phyloP scores from a whole-genome alignment of 1,140 invertebrate genomes.

The Apis cerana region DNA sequence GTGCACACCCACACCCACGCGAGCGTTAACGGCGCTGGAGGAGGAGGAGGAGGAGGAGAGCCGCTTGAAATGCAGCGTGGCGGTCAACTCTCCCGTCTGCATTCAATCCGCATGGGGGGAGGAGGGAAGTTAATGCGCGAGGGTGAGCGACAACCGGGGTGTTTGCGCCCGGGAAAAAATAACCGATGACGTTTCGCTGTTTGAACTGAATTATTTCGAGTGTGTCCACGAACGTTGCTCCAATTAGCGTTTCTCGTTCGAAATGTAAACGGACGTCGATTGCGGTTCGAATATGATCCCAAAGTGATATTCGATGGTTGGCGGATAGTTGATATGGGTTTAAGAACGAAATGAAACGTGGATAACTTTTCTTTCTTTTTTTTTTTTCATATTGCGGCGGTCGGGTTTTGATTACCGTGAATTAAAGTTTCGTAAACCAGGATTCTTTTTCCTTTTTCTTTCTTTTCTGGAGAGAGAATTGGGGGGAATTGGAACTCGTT shows the following conservation, averaged over 20 bases:
- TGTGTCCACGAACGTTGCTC: not conserved
- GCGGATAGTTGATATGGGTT: too few species aligned
- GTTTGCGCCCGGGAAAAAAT: constrained; percentile 13
- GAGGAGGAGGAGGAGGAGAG: not conserved
- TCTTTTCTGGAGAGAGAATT: too few species aligned
- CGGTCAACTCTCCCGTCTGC: constrained; percentile 45
- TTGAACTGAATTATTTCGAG: constrained; percentile 28
- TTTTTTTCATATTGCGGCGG: too few species aligned
- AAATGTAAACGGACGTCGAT: constrained; percentile 1
- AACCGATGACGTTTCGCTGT: constrained; percentile 17
- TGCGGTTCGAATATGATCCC: too few species aligned
- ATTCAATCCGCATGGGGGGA: constrained; percentile 29
- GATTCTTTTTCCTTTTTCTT: too few species aligned
- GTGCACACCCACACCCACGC: constrained; percentile 25
- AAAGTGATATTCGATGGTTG: not conserved
- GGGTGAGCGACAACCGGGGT: constrained; percentile 30
- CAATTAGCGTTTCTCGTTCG: constrained; percentile 15
- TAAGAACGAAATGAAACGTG: too few species aligned
- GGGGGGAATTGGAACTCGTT: too few species aligned
- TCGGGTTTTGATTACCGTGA: too few species aligned
- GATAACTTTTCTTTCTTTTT: too few species aligned
- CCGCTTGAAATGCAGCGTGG: constrained; percentile 45
- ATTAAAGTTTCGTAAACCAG: too few species aligned
- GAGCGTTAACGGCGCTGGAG: not conserved
- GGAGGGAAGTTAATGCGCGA: constrained; percentile 19